phyloP scores from a whole-genome alignment of 2,797 vertebrate genomes.

The Hirundo rustica region DNA sequence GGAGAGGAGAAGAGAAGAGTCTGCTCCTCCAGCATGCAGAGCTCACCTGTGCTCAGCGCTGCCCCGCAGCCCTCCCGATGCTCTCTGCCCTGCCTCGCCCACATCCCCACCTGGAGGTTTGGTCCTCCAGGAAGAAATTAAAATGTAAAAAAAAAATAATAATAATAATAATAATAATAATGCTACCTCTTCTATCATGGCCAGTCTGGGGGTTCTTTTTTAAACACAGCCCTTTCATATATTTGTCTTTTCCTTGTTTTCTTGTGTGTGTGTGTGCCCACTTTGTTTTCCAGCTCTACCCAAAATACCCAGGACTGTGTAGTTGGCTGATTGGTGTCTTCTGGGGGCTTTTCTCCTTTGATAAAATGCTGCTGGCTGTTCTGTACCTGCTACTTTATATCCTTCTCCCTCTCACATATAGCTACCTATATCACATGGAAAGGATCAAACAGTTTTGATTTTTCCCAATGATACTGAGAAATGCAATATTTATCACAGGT shows the following conservation, averaged over 20 bases:
- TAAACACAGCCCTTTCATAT: background rate
- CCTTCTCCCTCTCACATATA: conserved; percentile 22
- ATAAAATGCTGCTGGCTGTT: conserved; percentile 70
- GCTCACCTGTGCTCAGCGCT: background rate
- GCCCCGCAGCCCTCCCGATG: background rate
- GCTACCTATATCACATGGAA: conserved; percentile 73
- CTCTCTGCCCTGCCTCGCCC: background rate
- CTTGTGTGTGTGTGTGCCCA: background rate
- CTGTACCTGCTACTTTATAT: conserved; percentile 41
- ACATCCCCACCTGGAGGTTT: background rate
- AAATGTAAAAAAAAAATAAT: background rate
- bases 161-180: too few relatives aligned
- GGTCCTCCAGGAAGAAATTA: background rate
- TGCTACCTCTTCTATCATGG: background rate
- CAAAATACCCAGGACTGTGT: background rate
- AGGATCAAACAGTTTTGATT: conserved; percentile 76
- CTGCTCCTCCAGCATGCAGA: background rate
- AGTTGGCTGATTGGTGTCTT: background rate
- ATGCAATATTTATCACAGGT: conserved; percentile 84
- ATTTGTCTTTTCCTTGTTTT: background rate
- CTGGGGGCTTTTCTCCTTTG: conserved; percentile 61
- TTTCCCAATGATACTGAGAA: conserved; percentile 72
- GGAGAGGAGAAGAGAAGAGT: background rate
- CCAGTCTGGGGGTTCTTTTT: background rate
- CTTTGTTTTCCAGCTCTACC: conserved; percentile 57